Base-by-base conservation (phyloP, 2,797 vertebrate genomes). In the Sternotherus odoratus region DNA sequence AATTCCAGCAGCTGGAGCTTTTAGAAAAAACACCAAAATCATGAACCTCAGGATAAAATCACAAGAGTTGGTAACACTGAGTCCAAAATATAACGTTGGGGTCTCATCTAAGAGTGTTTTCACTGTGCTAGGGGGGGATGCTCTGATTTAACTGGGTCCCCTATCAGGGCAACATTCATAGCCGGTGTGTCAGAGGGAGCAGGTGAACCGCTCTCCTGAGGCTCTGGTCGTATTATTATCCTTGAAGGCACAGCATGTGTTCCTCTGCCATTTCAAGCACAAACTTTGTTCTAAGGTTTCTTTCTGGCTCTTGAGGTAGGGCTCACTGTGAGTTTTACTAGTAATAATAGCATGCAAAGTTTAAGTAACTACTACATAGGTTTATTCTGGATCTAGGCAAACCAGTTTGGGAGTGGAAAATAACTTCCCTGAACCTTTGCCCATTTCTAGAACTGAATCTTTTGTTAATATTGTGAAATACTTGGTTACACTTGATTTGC, bases 361-460 rank as follows among this genome's bases (percentile, higher is more conserved):
- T 97, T 96, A 95, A 92, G 89, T 93, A 94, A 96, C 94, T 91
- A 91, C 82, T 79, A 51, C 46, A 57, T 0, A 30, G 82, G 88
- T 91, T 97, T 96, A 95, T 92, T 96, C 91, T 95, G 82, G 94
- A 50, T 89, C 95, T 96, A 94, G 96, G 95, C 93, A 95, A 96
- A 97, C 96, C 95, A 95, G 97, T 96, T 97, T 96, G 95, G 96
- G 95, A 91, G 86, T 81, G 88, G 94, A 94, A 94, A 97, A 96
- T 96, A 95, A 93, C 89, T 89, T 96, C 66, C 39, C 81, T 95
- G 92, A 96, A 96, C 93, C 91, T 96, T 94, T 94, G 89, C 93
- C 86, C 79, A 69, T 95, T 96, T 97, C 88, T 93, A 93, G 92
- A 96, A 93, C 80, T 33, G 79, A 91, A 77, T 13, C 57, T 92